A percentile compares a stretch with the other conserved stretches of the same genome.
Evolutionary conservation across 2,113 vertebrate species (phyloP).

Genomic region (Muntiacus muntjak): DNA sequence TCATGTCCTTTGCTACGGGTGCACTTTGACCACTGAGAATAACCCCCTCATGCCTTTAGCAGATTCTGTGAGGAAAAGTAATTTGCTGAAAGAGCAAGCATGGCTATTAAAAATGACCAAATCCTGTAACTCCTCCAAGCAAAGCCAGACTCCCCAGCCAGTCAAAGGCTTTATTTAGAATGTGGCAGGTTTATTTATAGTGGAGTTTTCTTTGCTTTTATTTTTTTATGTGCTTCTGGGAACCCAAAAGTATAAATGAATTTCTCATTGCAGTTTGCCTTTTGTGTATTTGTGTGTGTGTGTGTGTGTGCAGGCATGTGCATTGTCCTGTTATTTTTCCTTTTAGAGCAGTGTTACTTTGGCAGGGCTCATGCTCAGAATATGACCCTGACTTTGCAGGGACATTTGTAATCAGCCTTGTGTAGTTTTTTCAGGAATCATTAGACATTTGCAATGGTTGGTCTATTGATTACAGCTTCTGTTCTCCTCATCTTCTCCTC

Average conservation of each 20-base stretch:
- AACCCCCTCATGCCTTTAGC: not conserved
- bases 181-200: conserved; percentile 55
- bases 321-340: not conserved
- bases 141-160: conserved; percentile 30
- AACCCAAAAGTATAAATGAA: not conserved
- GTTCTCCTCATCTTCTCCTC: not conserved
- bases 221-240: conserved; percentile 18
- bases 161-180: conserved; percentile 58
- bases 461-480: conserved; percentile 16
- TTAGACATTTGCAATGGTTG: conserved; percentile 11
- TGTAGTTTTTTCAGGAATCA: conserved; percentile 40
- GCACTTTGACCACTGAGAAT: not conserved
- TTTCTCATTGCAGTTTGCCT: conserved; percentile 13
- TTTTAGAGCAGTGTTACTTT: not conserved
- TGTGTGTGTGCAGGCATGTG: not conserved
- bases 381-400: not conserved
- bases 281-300: not conserved
- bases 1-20: not conserved
- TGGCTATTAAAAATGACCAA: conserved; percentile 48
- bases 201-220: conserved; percentile 35
- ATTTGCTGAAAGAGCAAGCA: conserved; percentile 36
- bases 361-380: not conserved
- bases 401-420: conserved; percentile 19
- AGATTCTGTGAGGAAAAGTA: conserved; percentile 14
- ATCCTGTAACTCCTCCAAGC: conserved; percentile 17